Base-by-base conservation (phyloP, 2,888 invertebrate genomes). In the Chrysolina haemoptera region DNA sequence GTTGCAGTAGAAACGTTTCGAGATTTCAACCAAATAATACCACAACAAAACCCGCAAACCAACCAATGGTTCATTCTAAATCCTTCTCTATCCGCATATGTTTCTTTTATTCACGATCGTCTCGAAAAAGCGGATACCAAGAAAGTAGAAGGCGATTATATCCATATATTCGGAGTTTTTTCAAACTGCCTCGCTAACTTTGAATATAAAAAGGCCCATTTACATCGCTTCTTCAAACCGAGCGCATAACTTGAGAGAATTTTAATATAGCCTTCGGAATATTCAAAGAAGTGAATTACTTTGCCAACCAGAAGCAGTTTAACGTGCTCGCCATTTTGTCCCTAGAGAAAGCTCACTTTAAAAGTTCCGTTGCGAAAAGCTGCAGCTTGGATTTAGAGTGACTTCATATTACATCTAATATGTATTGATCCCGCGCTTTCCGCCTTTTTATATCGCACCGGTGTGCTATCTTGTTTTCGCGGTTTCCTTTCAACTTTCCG, bases 381-480 rank as follows among this genome's bases (percentile, higher is more conserved):
- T 78, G 72, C 74, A 74, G 78, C 76, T 78, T 78, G 79, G 79
- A 81, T 81, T 80, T 80, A 63, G 77, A 79, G 77, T 71, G 79
- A 85, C 86, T 86, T 85, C 85, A 82, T 86, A 85, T 86, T 85
- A 86, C 84, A 86, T 82, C 82, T 84, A 83, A 85, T 80, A 80
- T 75, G 78, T 75, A 78, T 79, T 76, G 76, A 79, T 76, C 79
- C 75, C 74, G 74, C 77, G 78, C 78, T 79, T 79, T 79, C 75
- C 85, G 84, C 84, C 84, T 68, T 65, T 69, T 74, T 66, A 63
- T 63, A 63, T 84, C 85, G 84, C 84, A 79, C 78, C 82, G 82
- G 83, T 86, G 83, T 86, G 65, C 71, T 41, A 59, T 59, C 68
- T 27, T 85, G 84, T 63, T 71, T 70, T 63, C 35, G 70, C 72